These are phyloP conservation scores for Synanthedon tipuliformis DNA, from an alignment of 2,888 invertebrate genomes.

Conservation along the genomic window DNA sequence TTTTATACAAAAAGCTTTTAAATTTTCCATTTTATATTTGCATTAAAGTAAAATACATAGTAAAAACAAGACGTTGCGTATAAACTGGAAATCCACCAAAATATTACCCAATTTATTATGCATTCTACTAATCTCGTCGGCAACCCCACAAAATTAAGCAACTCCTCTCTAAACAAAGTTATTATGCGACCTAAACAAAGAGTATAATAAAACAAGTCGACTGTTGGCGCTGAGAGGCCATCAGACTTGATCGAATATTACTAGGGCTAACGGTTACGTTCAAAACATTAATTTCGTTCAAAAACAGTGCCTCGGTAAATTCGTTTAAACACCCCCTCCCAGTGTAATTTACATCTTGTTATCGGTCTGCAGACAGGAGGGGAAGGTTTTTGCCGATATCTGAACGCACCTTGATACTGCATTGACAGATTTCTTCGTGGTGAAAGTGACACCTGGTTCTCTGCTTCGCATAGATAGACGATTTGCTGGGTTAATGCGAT, in stretches of 20 bases:
- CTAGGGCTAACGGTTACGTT: conserved; percentile 11
- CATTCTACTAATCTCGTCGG: conserved; percentile 13
- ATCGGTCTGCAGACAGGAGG: conserved; percentile 44
- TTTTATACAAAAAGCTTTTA: background rate
- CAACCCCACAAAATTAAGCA: conserved; percentile 18
- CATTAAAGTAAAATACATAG: background rate
- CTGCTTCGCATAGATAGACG: conserved; percentile 5
- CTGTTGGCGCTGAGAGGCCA: conserved; percentile 7
- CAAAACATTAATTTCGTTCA: conserved; percentile 52
- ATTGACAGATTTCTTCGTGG: conserved; percentile 26
- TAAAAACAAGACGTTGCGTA: background rate
- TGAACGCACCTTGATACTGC: conserved; percentile 8
- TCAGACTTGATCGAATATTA: conserved; percentile 17
- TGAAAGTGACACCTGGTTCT: conserved; percentile 19
- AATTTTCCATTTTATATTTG: background rate
- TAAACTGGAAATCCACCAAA: conserved; percentile 1
- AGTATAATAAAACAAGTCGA: conserved; percentile 10
- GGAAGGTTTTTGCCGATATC: conserved; percentile 5
- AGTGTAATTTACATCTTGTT: conserved; percentile 58
- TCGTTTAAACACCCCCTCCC: conserved; percentile 46
- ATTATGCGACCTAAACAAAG: conserved; percentile 19
- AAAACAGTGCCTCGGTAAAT: conserved; percentile 36
- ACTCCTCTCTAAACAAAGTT: conserved; percentile 13
- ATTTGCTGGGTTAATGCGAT: conserved; percentile 1
- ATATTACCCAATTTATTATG: conserved; percentile 11